These are phyloP conservation scores for Gavialis gangeticus DNA, from an alignment of 2,113 vertebrate genomes.

Conservation along the genomic window DNA sequence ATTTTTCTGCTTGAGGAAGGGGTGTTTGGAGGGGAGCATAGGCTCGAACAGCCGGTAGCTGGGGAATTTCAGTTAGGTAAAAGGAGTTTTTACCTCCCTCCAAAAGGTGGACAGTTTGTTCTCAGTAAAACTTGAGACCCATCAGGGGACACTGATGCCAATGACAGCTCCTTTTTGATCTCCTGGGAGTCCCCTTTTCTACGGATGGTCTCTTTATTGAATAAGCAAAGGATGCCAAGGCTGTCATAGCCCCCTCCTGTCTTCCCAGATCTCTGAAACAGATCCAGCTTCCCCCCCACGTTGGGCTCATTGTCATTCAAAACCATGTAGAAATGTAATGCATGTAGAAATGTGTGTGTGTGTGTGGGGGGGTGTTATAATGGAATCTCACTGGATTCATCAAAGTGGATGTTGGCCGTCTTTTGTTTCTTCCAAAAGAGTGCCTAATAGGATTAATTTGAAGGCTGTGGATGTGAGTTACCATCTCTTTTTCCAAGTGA, in stretches of 20 bases:
- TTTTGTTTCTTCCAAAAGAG: background rate
- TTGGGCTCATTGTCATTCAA: constrained; percentile 27
- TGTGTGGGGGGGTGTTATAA: background rate
- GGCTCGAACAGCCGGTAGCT: background rate
- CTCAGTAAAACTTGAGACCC: background rate
- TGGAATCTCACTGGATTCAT: background rate
- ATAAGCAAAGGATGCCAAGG: background rate
- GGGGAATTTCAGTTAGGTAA: background rate
- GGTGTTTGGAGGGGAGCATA: background rate
- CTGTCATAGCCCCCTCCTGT: background rate
- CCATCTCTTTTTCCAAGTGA: background rate
- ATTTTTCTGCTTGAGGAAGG: background rate
- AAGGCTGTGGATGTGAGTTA: constrained; percentile 50
- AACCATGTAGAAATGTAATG: background rate
- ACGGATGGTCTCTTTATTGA: background rate
- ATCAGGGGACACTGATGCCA: background rate
- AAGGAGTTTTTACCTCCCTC: background rate
- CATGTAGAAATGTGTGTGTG: background rate
- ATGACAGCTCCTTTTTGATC: background rate
- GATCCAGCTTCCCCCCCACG: background rate
- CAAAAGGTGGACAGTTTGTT: background rate
- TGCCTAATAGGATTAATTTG: constrained; percentile 78
- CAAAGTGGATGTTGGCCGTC: background rate
- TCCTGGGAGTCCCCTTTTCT: background rate
- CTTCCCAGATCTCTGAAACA: background rate